Base-by-base conservation (phyloP, 2,113 vertebrate species). In the Pomatorhinus ruficollis region DNA sequence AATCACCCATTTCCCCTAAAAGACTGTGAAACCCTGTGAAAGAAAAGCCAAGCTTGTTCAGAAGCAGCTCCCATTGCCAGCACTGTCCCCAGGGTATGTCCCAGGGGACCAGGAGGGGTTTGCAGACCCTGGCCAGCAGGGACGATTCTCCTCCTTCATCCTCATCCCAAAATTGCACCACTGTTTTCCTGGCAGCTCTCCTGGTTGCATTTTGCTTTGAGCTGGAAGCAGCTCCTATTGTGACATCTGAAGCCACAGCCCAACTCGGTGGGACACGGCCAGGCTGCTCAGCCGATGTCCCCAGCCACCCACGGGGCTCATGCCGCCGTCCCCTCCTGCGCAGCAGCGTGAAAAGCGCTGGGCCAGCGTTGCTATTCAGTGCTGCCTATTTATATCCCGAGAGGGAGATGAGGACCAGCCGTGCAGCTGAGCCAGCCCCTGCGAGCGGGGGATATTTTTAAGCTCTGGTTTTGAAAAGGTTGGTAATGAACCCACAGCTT, bases 381-480 rank as follows among this genome's bases (percentile, higher is more conserved):
- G 1, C 77, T 2, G 4, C 25, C 69, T 96, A 95, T 96, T 96
- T 96, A 94, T 95, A 94, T 65, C 84, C 89, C 9, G 3, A 91
- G 93, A 93, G 85, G 81, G 90, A 94, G 94, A 42, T 65, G 88
- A 94, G 90, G 84, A 93, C 50, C 90, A 93, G 94, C 76, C 81
- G 3, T 6, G 25, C 95, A 95, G 96, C 94, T 96, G 96, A 95
- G 94, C 92, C 94, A 87, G 84, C 84, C 90, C 24, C 4, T 52
- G 77, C 4, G 0, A 77, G 45, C 13, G 1, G 54, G 54, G 74
- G 92, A 70, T 95, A 96, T 96, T 94, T 96, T 95, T 95, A 94
- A 91, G 82, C 81, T 12, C 0, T 11, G 40, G 17, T 54, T 91
- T 89, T 95, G 94, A 93, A 95, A 44, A 84, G 93, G 63, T 49